Conservation (phyloP, 2,113 vertebrate species). For the Sciurus niger region DNA sequence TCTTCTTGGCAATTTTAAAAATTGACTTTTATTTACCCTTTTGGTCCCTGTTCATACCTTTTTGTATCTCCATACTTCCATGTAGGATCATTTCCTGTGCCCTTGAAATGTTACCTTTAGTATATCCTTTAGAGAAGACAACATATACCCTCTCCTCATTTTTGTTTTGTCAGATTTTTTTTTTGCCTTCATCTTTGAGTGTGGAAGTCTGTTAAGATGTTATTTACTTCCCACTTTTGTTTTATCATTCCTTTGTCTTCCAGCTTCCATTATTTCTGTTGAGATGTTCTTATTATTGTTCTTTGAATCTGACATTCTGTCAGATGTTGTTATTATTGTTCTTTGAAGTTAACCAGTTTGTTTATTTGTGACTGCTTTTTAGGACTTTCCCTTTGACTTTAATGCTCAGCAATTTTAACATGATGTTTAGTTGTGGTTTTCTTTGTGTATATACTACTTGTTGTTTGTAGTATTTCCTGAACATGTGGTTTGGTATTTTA, state of each 20-base stretch:
- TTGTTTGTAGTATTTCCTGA: conserved; percentile 18
- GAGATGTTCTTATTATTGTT: background rate
- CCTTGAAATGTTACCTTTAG: background rate
- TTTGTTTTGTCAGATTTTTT: conserved; percentile 53
- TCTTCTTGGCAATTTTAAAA: conserved; percentile 37
- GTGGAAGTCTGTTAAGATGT: background rate
- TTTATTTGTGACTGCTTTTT: conserved; percentile 26
- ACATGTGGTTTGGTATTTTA: conserved; percentile 49
- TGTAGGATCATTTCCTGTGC: background rate
- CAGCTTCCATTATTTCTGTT: conserved; percentile 47
- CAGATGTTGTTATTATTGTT: background rate
- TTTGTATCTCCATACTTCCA: background rate
- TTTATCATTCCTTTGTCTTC: conserved; percentile 41
- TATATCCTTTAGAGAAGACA: conserved; percentile 29
- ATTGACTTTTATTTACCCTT: background rate
- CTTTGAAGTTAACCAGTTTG: conserved; percentile 41
- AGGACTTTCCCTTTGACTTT: background rate
- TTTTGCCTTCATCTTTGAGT: conserved; percentile 36
- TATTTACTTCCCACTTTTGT: conserved; percentile 32
- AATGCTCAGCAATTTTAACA: conserved; percentile 25
- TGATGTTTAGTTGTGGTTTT: conserved; percentile 50
- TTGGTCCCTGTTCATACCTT: background rate
- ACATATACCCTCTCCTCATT: conserved; percentile 3
- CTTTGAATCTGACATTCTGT: conserved; percentile 24
- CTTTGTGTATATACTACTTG: conserved; percentile 32